phyloP scores from a whole-genome alignment of 2,113 vertebrate genomes.

The Nansenia antarctica region DNA sequence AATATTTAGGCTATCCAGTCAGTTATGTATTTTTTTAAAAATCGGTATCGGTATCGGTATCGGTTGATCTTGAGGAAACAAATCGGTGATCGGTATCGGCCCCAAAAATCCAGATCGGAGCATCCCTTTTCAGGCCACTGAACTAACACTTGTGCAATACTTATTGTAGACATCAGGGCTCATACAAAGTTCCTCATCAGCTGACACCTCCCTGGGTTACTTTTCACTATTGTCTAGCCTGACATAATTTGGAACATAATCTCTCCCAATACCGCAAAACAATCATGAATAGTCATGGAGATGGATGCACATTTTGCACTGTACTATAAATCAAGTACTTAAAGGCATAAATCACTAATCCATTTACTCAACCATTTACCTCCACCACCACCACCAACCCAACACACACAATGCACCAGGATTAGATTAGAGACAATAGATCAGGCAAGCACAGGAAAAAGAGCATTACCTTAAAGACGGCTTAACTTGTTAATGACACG shows the following conservation, averaged over 20 bases:
- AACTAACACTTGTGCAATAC: too few relatives aligned
- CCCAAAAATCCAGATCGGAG: too few relatives aligned
- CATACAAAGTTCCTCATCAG: too few relatives aligned
- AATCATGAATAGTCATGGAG: not conserved
- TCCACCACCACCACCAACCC: not conserved
- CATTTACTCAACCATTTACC: conserved; percentile 20
- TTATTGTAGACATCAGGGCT: too few relatives aligned
- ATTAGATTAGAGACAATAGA: conserved; percentile 15
- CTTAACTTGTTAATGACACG: conserved; percentile 12
- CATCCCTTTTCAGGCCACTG: too few relatives aligned
- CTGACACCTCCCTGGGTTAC: too few relatives aligned
- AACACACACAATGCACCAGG: not conserved
- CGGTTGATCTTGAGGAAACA: too few relatives aligned
- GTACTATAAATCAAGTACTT: not conserved
- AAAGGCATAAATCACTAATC: conserved; percentile 12
- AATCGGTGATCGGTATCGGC: too few relatives aligned
- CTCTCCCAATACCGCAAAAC: not conserved
- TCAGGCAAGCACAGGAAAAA: conserved; percentile 19
- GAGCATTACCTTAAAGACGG: conserved; percentile 1
- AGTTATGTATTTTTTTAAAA: too few relatives aligned
- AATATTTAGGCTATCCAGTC: too few relatives aligned
- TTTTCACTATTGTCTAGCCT: not conserved
- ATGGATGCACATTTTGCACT: not conserved
- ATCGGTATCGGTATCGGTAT: too few relatives aligned
- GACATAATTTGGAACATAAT: not conserved